phyloP scores from a whole-genome alignment of 2,113 vertebrate genomes.

The Aythya baeri region DNA sequence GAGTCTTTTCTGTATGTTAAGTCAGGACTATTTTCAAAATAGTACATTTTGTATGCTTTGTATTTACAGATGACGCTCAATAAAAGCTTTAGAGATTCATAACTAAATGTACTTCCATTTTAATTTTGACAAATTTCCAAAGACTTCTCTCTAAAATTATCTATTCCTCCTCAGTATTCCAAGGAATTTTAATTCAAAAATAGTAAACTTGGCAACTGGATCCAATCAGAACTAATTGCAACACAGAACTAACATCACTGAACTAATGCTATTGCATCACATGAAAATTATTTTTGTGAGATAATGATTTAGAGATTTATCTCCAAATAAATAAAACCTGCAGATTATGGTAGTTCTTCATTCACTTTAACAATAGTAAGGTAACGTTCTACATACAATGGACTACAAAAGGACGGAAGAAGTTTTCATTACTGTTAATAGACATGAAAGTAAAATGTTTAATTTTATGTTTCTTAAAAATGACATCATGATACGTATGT shows the following conservation, averaged over 20 bases:
- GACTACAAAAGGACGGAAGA: background rate
- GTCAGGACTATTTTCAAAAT: background rate
- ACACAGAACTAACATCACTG: background rate
- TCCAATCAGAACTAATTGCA: background rate
- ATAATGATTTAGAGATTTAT: background rate
- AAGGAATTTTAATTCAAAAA: background rate
- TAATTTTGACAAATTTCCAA: background rate
- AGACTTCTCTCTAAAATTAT: background rate
- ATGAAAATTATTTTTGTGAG: background rate
- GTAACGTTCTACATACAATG: background rate
- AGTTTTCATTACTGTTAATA: background rate
- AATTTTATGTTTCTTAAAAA: background rate
- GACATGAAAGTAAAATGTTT: background rate
- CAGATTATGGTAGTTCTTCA: background rate
- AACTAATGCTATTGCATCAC: background rate
- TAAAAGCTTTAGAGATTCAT: background rate
- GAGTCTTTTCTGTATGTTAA: background rate
- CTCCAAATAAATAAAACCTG: background rate
- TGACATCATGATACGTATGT: background rate
- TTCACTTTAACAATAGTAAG: background rate
- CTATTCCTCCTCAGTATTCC: background rate
- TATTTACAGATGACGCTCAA: background rate
- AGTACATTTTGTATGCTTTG: background rate
- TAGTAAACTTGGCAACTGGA: background rate
- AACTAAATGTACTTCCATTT: background rate